A percentile compares a stretch with the other conserved stretches of the same genome.
These are phyloP conservation scores for Sericinus montela DNA, from an alignment of 2,888 invertebrate species.

Conservation along the genomic window DNA sequence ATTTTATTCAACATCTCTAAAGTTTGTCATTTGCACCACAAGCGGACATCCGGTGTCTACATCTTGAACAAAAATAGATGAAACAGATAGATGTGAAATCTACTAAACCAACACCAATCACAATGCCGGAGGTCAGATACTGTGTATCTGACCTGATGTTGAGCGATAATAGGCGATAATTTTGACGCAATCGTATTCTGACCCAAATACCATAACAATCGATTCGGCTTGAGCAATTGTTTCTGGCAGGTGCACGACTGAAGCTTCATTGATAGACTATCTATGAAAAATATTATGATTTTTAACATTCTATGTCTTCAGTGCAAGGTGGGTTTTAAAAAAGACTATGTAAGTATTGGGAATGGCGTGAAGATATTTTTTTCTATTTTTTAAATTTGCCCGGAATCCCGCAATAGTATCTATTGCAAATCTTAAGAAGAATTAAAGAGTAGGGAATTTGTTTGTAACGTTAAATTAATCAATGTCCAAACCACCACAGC, in stretches of 20 bases:
- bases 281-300: background rate
- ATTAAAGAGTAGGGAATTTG: no score
- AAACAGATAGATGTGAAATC: slow-evolving; percentile 35
- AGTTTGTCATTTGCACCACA: slow-evolving; percentile 13
- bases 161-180: slow-evolving; percentile 23
- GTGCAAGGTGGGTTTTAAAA: no score
- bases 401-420: no score
- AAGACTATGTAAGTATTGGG: no score
- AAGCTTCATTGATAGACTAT: background rate
- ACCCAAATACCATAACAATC: slow-evolving; percentile 23
- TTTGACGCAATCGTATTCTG: slow-evolving; percentile 24
- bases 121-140: slow-evolving; percentile 43
- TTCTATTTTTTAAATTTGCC: no score
- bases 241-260: slow-evolving; percentile 10
- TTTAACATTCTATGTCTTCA: no score
- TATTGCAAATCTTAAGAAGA: no score
- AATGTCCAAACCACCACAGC: no score
- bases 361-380: no score
- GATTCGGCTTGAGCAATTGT: slow-evolving; percentile 4
- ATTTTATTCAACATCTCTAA: slow-evolving; percentile 1
- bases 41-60: slow-evolving; percentile 34
- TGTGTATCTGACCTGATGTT: slow-evolving; percentile 17
- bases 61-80: slow-evolving; percentile 38
- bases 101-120: slow-evolving; percentile 53
- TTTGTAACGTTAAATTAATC: no score